Conservation (phyloP, 2,888 invertebrate species). For the Megamerina dolium region DNA sequence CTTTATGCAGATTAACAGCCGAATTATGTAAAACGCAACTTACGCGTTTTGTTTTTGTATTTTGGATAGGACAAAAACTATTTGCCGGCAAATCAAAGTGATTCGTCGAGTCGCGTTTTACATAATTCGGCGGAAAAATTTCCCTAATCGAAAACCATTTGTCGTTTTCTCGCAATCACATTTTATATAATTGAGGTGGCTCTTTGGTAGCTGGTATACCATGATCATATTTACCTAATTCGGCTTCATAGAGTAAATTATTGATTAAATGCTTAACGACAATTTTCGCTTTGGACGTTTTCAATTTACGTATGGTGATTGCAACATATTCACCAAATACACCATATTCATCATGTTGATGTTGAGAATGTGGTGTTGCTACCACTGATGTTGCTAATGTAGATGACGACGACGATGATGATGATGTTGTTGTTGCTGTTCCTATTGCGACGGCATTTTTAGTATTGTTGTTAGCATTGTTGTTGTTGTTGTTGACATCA, state of each 20-base stretch:
- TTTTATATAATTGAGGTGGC: conserved; percentile 45
- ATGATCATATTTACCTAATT: conserved; percentile 44
- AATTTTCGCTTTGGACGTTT: conserved; percentile 43
- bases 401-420: conserved; percentile 4
- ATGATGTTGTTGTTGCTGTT: conserved; percentile 9
- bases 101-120: no score
- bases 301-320: conserved; percentile 44
- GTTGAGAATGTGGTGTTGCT: conserved; percentile 3
- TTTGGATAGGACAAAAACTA: no score
- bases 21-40: no score
- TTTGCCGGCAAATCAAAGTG: no score
- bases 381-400: conserved; percentile 1
- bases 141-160: conserved; percentile 1
- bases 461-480: conserved; percentile 9
- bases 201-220: conserved; percentile 44
- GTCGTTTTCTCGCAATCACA: no score
- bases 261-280: conserved; percentile 46
- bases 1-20: no score
- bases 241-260: conserved; percentile 43
- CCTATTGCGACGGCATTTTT: conserved; percentile 6
- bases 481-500: conserved; percentile 20
- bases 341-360: conserved; percentile 37
- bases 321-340: conserved; percentile 47
- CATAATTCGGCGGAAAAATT: no score
- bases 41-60: no score